Evolutionary conservation across 2,113 vertebrate species (phyloP), one percentile per base, ranked within the genome.

Genomic region (Strigops habroptila): DNA sequence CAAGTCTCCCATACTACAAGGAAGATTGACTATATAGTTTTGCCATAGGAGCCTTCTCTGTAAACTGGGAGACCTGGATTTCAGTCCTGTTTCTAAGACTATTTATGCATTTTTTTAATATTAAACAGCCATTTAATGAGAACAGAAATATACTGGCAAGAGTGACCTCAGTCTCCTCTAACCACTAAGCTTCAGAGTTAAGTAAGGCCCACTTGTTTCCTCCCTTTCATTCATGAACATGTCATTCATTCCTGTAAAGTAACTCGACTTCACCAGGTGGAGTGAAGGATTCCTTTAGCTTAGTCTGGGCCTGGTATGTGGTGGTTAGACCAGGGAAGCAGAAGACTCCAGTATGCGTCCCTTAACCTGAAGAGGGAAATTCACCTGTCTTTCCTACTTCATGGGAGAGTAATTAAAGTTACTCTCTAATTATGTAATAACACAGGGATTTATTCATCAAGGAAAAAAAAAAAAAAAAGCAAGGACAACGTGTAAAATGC

Each of bases 1-100:
- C 55, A 46, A 86, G 62, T 65, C 48, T 90, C 62, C 53, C 73
- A 53, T 10, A 7, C 25, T 17, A 62, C 19, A 55, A 77, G 25
- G 27, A 90, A 93, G 46, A 48, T 30, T 37, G 37, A 4, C 37
- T 75, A 92, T 17, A 73, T 2, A 73, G 41, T 63, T 52, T 49
- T 76, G 59, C 53, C 49, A 94, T 18, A 73, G 39, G 24, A 53
- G 39, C 48, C 37, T 62, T 71, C 78, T 59, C 78, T 57, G 49
- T 49, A 87, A 52, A 83, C 67, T 43, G 70, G 57, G 49, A 95
- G 48, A 90, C 84, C 82, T 69, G 70, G 53, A 82, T 93, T 90
- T 84, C 39, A 41, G 52, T 68, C 77, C 52, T 62, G 62, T 59
- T 75, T 63, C 70, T 48, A 81, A 60, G 48, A 27, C 60, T 86